A percentile compares a stretch with the other conserved stretches of the same genome.
Conservation (phyloP, 2,113 vertebrate species). For the Oenanthe oenanthe region DNA sequence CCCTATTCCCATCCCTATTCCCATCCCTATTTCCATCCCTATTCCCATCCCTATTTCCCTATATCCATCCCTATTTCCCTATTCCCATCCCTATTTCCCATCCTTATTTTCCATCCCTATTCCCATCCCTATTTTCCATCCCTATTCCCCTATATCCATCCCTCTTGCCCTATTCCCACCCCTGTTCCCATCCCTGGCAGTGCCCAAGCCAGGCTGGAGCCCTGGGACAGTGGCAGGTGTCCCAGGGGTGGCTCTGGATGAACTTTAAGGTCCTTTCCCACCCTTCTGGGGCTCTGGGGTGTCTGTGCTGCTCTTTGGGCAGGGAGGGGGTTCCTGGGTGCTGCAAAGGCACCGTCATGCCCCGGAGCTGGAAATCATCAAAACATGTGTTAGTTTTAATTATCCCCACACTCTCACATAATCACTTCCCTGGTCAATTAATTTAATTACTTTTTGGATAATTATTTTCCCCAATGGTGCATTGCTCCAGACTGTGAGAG, state of each 20-base stretch:
- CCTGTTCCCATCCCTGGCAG: background rate
- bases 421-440: constrained; percentile 66
- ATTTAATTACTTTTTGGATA: constrained; percentile 63
- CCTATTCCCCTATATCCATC: too few relatives aligned
- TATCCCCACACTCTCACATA: constrained; percentile 27
- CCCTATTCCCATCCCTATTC: too few relatives aligned
- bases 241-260: background rate
- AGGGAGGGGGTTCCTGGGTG: background rate
- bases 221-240: background rate
- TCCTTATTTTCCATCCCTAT: too few relatives aligned
- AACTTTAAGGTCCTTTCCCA: background rate
- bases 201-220: background rate
- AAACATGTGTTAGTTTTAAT: constrained; percentile 56
- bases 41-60: too few relatives aligned
- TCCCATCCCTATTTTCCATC: too few relatives aligned
- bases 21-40: rapidly evolving
- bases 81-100: too few relatives aligned
- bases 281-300: background rate
- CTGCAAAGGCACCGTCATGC: background rate
- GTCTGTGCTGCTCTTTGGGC: background rate
- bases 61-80: too few relatives aligned
- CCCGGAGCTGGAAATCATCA: constrained; percentile 17
- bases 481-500: background rate
- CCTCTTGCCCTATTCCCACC: too few relatives aligned
- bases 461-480: constrained; percentile 57